These are phyloP conservation scores for Falco naumanni DNA, from an alignment of 2,797 vertebrate genomes.

Conservation along the genomic window DNA sequence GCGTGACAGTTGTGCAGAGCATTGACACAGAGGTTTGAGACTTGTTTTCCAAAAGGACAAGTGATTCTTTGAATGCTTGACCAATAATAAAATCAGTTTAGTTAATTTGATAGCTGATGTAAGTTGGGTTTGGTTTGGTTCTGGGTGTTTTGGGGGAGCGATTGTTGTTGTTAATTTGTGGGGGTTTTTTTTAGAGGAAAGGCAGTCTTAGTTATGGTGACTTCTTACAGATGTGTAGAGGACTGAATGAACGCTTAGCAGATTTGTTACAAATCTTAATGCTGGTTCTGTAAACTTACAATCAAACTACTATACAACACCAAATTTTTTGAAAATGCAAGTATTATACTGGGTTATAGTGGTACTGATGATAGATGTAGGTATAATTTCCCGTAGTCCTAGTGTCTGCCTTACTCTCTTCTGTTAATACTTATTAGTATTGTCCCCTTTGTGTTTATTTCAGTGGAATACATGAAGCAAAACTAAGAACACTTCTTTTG, in stretches of 20 bases:
- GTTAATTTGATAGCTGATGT: not conserved
- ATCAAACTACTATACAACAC: not conserved
- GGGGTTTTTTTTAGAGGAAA: not conserved
- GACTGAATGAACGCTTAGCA: not conserved
- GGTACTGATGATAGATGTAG: not conserved
- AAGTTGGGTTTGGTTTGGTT: not conserved
- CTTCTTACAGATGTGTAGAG: not conserved
- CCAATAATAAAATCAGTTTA: not conserved
- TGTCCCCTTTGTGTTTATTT: not conserved
- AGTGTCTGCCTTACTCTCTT: not conserved
- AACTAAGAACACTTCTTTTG: not conserved
- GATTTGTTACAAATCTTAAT: not conserved
- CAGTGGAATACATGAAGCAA: not conserved
- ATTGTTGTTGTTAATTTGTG: not conserved
- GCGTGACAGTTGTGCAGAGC: not conserved
- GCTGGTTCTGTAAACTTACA: not conserved
- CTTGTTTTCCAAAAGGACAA: not conserved
- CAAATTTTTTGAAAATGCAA: not conserved
- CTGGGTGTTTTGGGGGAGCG: not conserved
- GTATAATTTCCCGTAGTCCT: not conserved
- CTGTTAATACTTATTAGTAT: not conserved
- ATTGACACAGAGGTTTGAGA: not conserved
- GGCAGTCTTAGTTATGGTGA: not conserved
- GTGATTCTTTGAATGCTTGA: not conserved
- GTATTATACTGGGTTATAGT: not conserved